phyloP scores from a whole-genome alignment of 1,140 invertebrate species.

The Lasioglossum albipes region DNA sequence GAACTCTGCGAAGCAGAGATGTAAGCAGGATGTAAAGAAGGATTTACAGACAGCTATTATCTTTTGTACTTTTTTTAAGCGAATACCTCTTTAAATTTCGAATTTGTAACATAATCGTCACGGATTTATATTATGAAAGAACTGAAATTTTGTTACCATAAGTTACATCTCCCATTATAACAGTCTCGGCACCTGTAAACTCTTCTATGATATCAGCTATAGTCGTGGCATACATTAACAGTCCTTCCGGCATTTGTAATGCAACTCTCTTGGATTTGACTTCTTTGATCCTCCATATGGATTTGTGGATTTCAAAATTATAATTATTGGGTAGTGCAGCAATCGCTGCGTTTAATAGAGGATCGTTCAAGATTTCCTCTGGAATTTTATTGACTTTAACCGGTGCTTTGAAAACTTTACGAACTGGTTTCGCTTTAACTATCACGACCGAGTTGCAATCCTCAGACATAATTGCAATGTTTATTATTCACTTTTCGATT shows the following conservation, averaged over 20 bases:
- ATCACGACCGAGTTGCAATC: slow-evolving; percentile 80
- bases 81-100: no score
- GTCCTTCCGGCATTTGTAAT: slow-evolving; percentile 97
- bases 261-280: slow-evolving; percentile 92
- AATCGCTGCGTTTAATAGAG: slow-evolving; percentile 86
- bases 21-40: no score
- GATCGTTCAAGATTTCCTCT: slow-evolving; percentile 90
- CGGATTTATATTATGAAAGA: no score
- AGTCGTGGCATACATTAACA: slow-evolving; percentile 94
- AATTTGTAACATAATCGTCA: no score
- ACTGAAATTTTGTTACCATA: slow-evolving; percentile 84
- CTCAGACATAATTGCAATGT: slow-evolving; percentile 39
- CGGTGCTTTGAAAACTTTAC: slow-evolving; percentile 88
- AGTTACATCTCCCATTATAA: slow-evolving; percentile 99
- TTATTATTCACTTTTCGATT: neutral
- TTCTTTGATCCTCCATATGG: slow-evolving; percentile 96
- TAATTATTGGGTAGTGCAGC: slow-evolving; percentile 94
- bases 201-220: slow-evolving; percentile 96
- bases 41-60: no score
- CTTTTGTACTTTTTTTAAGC: no score
- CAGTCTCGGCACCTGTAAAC: slow-evolving; percentile 95
- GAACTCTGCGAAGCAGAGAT: no score
- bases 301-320: slow-evolving; percentile 99
- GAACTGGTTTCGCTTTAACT: slow-evolving; percentile 86
- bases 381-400: slow-evolving; percentile 90